phyloP scores from a whole-genome alignment of 2,797 vertebrate genomes.

The Dendrocincla tyrannina region DNA sequence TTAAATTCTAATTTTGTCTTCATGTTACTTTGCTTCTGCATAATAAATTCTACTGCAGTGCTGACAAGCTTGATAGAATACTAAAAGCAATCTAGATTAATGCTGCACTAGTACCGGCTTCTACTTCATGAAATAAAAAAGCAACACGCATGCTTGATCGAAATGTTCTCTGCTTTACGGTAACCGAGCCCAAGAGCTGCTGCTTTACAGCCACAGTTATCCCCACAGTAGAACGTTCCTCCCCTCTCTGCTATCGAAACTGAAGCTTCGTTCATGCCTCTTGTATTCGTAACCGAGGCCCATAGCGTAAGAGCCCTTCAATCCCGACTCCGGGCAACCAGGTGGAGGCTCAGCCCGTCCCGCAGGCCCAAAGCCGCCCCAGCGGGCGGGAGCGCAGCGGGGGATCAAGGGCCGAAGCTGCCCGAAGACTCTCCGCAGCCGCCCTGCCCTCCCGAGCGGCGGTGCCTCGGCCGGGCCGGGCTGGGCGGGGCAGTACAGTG shows the following conservation, averaged over 20 bases:
- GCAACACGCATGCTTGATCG: fast-evolving
- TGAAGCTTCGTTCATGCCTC: background rate
- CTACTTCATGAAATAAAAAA: background rate
- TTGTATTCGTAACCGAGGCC: background rate
- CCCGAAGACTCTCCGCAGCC: background rate
- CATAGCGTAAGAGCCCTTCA: fast-evolving
- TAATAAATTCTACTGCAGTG: background rate
- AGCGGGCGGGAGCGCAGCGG: no score
- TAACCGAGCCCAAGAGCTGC: background rate
- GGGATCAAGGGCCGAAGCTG: no score
- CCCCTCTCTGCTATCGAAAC: background rate
- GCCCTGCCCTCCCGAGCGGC: background rate
- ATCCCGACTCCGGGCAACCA: fast-evolving
- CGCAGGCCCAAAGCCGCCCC: background rate
- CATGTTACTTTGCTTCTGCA: background rate
- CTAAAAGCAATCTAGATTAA: background rate
- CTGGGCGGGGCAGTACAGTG: no score
- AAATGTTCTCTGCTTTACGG: fast-evolving
- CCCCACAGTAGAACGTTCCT: no score
- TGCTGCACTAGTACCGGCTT: background rate
- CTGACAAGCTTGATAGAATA: background rate
- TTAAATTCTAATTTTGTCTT: background rate
- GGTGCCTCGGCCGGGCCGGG: background rate
- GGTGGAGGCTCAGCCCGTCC: fast-evolving
- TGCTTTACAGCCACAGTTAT: no score